Evolutionary conservation across 2,113 vertebrate species (phyloP), one percentile per base, ranked within the genome.

Genomic region (Sisor rabdophorus): DNA sequence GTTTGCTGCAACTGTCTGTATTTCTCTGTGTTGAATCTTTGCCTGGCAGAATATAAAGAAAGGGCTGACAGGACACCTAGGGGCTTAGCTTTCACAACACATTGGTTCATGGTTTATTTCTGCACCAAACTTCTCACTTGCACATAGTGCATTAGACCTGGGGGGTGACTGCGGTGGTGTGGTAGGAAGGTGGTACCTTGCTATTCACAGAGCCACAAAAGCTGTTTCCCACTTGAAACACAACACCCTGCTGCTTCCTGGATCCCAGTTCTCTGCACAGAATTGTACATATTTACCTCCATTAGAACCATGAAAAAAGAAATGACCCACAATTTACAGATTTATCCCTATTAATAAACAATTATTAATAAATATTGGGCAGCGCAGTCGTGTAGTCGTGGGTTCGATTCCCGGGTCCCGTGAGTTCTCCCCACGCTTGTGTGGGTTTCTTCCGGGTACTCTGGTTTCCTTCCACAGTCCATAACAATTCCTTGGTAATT

Each of bases 41-140:
- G 28, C 17, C 68, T 54, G 52, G 30, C 52, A 55, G 69, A 8
- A 71, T 71, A 71, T 36, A 52, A 71, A 71, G 69, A 71, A 30
- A 71, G 11, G 52, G 52, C 69, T 71, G 69, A 71, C 69, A 71
- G 52, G 69, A 71, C 30, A 71, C 69, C 50, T 36, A 20, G 52
- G 65, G 52, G 69, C 50, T 71, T 30, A 71, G 52, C 52, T n/a
- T 71, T 71, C 20, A 19, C 69, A 55, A 55, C 50, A 71, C 52
- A 36, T 55, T 32, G 50, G 68, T 54, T 30, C 28, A 36, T 32
- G 52, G 52, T 55, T 71, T 71, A 71, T 71, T 71, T 71, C 30
- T 71, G 69, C 50, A 71, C 69, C 69, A 55, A 36, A 71, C 69
- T 32, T 71, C 50, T 32, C 50, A 71, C 68, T 71, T 71, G 69